Evolutionary conservation across 2,113 vertebrate species (phyloP).

Genomic region (Melospiza melodia): DNA sequence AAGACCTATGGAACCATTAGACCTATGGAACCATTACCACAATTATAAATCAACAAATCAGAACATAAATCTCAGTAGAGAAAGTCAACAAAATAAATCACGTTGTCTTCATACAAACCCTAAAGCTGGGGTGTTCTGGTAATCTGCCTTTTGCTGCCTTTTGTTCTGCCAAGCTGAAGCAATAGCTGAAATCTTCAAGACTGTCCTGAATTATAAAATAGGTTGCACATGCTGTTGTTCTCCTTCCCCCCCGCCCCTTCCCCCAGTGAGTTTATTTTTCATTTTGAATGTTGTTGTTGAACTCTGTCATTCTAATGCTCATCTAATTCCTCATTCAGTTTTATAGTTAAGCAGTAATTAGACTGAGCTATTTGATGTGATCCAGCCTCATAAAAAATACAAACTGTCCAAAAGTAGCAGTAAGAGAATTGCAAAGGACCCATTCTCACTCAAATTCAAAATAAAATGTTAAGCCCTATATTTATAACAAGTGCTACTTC

Average conservation of each 20-base stretch:
- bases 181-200: slow-evolving; percentile 12
- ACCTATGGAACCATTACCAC: not conserved
- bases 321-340: not conserved
- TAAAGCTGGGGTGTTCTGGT: not conserved
- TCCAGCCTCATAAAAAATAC: not conserved
- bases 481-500: not conserved
- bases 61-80: not conserved
- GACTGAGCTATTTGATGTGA: not conserved
- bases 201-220: slow-evolving; percentile 24
- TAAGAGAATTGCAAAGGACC: not conserved
- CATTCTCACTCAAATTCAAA: not conserved
- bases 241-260: not conserved
- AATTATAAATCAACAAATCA: not conserved
- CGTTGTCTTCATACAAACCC: not conserved
- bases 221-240: slow-evolving; percentile 16
- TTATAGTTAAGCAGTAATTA: not conserved
- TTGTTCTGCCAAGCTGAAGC: not conserved
- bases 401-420: not conserved
- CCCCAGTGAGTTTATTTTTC: not conserved
- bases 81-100: slow-evolving; percentile 20
- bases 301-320: not conserved
- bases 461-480: not conserved
- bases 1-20: not conserved
- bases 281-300: not conserved
- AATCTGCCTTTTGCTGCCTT: not conserved